A percentile compares a stretch with the other conserved stretches of the same genome.
phyloP scores from a whole-genome alignment of 2,888 invertebrate genomes.

The Cephus runcator region DNA sequence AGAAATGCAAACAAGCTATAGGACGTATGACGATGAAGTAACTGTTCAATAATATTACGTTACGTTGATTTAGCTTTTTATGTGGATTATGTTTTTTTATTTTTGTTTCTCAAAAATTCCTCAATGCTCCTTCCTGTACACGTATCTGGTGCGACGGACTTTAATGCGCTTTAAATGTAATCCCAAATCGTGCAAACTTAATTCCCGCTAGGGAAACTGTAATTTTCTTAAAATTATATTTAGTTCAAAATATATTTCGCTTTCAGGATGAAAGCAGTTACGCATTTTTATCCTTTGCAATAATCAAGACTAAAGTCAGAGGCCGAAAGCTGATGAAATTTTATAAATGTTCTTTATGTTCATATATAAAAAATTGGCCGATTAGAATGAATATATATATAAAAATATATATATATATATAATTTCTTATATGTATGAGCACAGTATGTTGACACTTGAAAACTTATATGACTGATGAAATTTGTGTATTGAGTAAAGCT shows the following conservation, averaged over 20 bases:
- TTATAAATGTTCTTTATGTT: background rate
- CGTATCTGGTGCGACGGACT: background rate
- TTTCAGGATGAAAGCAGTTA: background rate
- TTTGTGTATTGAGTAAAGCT: no score
- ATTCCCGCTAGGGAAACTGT: conserved; percentile 26
- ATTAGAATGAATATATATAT: background rate
- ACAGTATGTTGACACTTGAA: background rate
- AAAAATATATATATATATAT: background rate
- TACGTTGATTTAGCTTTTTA: background rate
- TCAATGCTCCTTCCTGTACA: background rate
- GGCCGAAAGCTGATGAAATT: background rate
- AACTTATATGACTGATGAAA: background rate
- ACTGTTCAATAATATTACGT: background rate
- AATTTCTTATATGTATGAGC: background rate
- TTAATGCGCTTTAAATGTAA: conserved; percentile 42
- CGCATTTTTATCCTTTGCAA: background rate
- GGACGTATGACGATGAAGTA: background rate
- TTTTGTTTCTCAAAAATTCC: background rate
- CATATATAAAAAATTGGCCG: background rate
- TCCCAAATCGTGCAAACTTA: conserved; percentile 7
- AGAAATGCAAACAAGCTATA: background rate
- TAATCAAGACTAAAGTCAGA: background rate
- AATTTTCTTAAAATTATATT: conserved; percentile 45
- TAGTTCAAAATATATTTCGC: background rate
- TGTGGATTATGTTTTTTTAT: background rate